phyloP scores from a whole-genome alignment of 1,140 invertebrate genomes.

The Halictus rubicundus region DNA sequence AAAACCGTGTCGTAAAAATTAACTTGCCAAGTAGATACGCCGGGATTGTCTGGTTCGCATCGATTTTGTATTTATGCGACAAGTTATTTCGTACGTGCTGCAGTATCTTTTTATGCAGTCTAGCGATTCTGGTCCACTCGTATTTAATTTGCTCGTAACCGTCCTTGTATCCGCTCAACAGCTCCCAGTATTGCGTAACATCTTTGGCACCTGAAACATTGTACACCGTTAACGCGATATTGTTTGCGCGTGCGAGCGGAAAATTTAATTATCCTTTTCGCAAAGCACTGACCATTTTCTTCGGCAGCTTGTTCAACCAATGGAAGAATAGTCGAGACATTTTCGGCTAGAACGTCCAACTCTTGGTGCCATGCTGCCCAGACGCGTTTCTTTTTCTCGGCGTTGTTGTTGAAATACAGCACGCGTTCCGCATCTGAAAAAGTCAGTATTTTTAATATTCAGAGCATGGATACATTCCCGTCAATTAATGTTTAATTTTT shows the following conservation, averaged over 20 bases:
- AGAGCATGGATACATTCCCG: neutral
- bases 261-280: constrained; percentile 6
- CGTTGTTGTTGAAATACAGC: constrained; percentile 53
- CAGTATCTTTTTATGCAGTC: constrained; percentile 81
- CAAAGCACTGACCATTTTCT: constrained; percentile 79
- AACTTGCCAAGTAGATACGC: constrained; percentile 82
- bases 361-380: constrained; percentile 71
- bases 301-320: constrained; percentile 81
- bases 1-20: neutral
- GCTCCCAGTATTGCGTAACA: constrained; percentile 83
- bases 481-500: constrained; percentile 10
- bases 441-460: neutral
- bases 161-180: constrained; percentile 80
- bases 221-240: neutral
- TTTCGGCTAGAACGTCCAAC: constrained; percentile 66
- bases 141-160: constrained; percentile 79
- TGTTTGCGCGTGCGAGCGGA: neutral
- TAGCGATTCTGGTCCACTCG: constrained; percentile 81
- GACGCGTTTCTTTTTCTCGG: constrained; percentile 56
- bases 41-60: constrained; percentile 77
- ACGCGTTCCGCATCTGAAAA: constrained; percentile 66
- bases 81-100: constrained; percentile 79
- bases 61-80: constrained; percentile 71
- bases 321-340: constrained; percentile 80
- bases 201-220: constrained; percentile 67